Evolutionary conservation across 2,888 invertebrate species (phyloP).

Genomic region (Charanyca ferruginea): DNA sequence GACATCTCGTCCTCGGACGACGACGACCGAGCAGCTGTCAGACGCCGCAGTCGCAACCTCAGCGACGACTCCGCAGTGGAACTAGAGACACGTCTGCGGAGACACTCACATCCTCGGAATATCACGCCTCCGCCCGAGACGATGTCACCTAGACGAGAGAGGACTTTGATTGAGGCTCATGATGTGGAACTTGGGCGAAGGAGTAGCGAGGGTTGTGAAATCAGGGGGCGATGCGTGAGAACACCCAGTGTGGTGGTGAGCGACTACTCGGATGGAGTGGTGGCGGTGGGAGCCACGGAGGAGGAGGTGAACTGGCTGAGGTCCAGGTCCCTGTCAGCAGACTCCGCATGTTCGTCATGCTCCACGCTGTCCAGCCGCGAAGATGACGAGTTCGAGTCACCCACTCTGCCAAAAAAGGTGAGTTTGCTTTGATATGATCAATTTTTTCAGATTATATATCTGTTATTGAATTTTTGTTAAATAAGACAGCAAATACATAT

Average conservation of each 20-base stretch:
- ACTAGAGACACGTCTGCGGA: slow-evolving; percentile 86
- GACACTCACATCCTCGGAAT: slow-evolving; percentile 86
- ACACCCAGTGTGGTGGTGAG: slow-evolving; percentile 97
- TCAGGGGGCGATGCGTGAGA: slow-evolving; percentile 92
- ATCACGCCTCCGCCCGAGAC: slow-evolving; percentile 84
- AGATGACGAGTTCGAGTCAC: slow-evolving; percentile 91
- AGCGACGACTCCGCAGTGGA: slow-evolving; percentile 91
- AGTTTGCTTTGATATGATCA: slow-evolving; percentile 69
- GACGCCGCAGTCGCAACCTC: slow-evolving; percentile 86
- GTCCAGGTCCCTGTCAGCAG: slow-evolving; percentile 90
- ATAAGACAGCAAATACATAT: background rate
- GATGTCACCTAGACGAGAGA: slow-evolving; percentile 84
- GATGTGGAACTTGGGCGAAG: slow-evolving; percentile 91
- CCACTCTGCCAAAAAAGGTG: slow-evolving; percentile 88
- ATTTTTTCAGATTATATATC: background rate
- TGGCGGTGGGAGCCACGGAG: slow-evolving; percentile 85
- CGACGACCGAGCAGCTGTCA: slow-evolving; percentile 86
- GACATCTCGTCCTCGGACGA: slow-evolving; percentile 88
- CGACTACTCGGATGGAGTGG: slow-evolving; percentile 94
- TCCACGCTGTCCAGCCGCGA: slow-evolving; percentile 94
- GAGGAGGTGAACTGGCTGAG: slow-evolving; percentile 88
- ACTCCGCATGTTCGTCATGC: slow-evolving; percentile 94
- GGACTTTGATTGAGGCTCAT: slow-evolving; percentile 89
- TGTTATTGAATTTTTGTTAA: background rate
- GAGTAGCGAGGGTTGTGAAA: slow-evolving; percentile 86